These are phyloP conservation scores for Drosophila infuscata DNA, from an alignment of 2,888 invertebrate genomes.

Conservation along the genomic window DNA sequence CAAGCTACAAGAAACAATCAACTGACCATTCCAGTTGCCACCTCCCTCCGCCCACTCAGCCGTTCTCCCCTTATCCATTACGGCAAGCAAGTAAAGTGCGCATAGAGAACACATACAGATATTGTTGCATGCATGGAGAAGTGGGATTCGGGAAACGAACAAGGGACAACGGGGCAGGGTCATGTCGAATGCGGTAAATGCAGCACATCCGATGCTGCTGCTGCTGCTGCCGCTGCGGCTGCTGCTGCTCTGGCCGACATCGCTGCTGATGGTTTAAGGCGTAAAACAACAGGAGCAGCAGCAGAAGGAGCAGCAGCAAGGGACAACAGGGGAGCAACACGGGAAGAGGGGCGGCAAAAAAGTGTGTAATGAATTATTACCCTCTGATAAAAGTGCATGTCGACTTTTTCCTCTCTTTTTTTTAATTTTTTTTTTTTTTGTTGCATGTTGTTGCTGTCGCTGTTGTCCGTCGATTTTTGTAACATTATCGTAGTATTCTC, in stretches of 20 bases:
- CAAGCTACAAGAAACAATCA: conserved; percentile 63
- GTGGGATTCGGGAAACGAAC: conserved; percentile 16
- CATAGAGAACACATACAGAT: conserved; percentile 16
- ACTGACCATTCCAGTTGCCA: conserved; percentile 45
- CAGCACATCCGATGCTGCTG: conserved; percentile 70
- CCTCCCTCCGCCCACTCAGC: background rate
- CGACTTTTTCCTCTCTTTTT: conserved; percentile 50
- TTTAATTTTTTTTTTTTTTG: conserved; percentile 15
- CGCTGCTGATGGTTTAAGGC: conserved; percentile 68
- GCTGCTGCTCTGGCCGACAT: conserved; percentile 19
- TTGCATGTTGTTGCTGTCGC: conserved; percentile 16
- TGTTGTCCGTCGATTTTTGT: conserved; percentile 43
- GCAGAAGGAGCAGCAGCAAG: conserved; percentile 6
- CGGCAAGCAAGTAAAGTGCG: conserved; percentile 39
- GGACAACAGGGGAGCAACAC: conserved; percentile 2
- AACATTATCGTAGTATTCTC: conserved; percentile 34
- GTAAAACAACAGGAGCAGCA: conserved; percentile 49
- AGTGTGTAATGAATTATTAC: conserved; percentile 82
- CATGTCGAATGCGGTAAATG: conserved; percentile 77
- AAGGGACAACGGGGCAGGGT: conserved; percentile 40
- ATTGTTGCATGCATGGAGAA: background rate
- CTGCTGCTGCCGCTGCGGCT: conserved; percentile 40
- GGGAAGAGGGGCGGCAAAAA: conserved; percentile 51
- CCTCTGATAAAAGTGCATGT: conserved; percentile 81
- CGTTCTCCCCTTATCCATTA: conserved; percentile 8